Evolutionary conservation across 2,888 invertebrate genomes (phyloP), one percentile per base, ranked within the genome.

Genomic region (Dioctria rufipes): DNA sequence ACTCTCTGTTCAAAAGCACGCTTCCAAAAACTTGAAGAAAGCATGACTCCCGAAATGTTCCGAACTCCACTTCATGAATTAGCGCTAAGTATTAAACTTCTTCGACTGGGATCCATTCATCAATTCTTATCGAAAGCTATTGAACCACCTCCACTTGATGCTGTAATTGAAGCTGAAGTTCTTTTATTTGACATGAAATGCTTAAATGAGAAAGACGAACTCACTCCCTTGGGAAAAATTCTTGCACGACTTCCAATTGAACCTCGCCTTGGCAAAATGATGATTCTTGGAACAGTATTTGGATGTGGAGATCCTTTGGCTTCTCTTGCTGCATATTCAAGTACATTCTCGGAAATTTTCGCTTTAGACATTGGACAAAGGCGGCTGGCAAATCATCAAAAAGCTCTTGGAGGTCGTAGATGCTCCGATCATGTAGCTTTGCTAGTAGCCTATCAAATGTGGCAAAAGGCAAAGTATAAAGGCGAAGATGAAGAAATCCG

Each of bases 131-230:
- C 97, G 39, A 98, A 98, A 89, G 96, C 96, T 0, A 94, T 98
- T 39, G 98, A 99, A 87, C 98, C 98, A 0, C 99, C 99, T 58
- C 98, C 98, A 13, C 92, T 98, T 83, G 99, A 99, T 90, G 98
- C 98, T 43, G 98, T 99, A 11, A 98, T 99, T 85, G 99, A 99
- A 88, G 98, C 99, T 0, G 98, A 98, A 90, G 97, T 96, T 0
- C 81, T 92, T 83, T 86, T 94, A 84, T 87, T 92, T 86, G 98
- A 98, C 86, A 94, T 98, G 92, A 95, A 96, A 86, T 99, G 98
- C 84, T 90, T 99, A 84, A 98, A 98, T 88, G 87, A 88, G 0
- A 92, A 93, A 82, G 96, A 98, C 87, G 96, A 97, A 83, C 89
- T 99, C 81, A 99, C 99, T 0, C 96, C 98, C 0, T 91, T 99